Conservation (phyloP, 2,113 vertebrate genomes). For the Callipepla squamata region DNA sequence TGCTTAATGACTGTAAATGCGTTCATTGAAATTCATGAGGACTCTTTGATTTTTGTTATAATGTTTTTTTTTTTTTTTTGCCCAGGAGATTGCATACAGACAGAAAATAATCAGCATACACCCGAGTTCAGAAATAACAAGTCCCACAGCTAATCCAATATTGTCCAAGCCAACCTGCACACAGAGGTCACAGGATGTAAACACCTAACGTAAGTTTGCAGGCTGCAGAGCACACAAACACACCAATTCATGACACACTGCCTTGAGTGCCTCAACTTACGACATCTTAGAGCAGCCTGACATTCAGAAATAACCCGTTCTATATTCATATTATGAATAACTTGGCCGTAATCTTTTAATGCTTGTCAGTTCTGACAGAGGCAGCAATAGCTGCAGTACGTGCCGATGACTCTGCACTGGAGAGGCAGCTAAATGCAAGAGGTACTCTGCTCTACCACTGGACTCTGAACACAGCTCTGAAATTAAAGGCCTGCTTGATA, state of each 20-base stretch:
- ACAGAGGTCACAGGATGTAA: not conserved
- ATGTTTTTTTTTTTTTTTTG: not conserved
- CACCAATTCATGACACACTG: accelerated
- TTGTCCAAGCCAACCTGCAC: not conserved
- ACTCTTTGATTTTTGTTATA: not conserved
- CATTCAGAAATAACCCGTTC: not conserved
- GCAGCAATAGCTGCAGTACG: not conserved
- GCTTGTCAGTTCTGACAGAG: not conserved
- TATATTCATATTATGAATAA: not conserved
- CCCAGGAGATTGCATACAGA: not conserved
- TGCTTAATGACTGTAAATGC: slow-evolving; percentile 65
- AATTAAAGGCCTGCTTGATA: not conserved
- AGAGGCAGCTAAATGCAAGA: not conserved
- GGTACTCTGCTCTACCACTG: not conserved
- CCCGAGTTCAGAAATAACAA: not conserved
- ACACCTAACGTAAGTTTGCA: not conserved
- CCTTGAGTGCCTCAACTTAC: not conserved
- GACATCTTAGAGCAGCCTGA: not conserved
- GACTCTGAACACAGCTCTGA: not conserved
- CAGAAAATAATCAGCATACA: not conserved
- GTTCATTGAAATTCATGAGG: slow-evolving; percentile 66
- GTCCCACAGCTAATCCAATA: not conserved
- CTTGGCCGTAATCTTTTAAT: not conserved
- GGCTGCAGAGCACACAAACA: not conserved
- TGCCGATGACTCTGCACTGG: not conserved